phyloP scores from a whole-genome alignment of 2,113 vertebrate genomes.

The Jacana jacana region DNA sequence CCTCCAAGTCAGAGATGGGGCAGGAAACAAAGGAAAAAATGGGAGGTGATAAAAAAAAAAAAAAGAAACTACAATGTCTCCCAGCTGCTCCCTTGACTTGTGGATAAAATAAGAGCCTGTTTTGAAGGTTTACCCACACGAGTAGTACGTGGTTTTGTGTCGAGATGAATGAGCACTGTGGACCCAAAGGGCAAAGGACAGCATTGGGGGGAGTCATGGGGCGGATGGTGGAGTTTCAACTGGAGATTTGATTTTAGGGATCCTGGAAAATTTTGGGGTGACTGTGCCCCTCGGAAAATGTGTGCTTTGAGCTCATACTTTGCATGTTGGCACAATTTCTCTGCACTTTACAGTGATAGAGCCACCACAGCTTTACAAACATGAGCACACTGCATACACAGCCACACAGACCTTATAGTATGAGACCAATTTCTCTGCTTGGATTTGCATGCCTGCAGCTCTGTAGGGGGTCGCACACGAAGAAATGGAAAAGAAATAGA shows the following conservation, averaged over 20 bases:
- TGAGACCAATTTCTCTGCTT: not conserved
- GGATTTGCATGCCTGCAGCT: not conserved
- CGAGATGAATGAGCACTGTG: not conserved
- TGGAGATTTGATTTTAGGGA: not conserved
- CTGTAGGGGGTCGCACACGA: not conserved
- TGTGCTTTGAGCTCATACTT: not conserved
- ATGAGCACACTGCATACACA: not conserved
- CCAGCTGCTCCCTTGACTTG: conserved; percentile 5
- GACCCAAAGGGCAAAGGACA: not conserved
- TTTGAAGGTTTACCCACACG: not conserved
- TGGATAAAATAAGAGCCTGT: not conserved
- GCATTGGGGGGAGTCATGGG: accelerated
- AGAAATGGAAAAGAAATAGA: conserved; percentile 2
- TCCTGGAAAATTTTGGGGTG: not conserved
- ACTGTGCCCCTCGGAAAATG: not conserved
- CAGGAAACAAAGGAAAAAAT: not conserved
- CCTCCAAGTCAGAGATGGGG: conserved; percentile 54
- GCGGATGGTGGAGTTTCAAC: accelerated
- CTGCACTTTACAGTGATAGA: not conserved
- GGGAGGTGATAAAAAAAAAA: too few species aligned
- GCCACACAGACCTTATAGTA: not conserved
- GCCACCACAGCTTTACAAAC: not conserved
- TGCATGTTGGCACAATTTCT: accelerated
- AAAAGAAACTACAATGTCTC: not conserved
- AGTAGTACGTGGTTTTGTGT: not conserved